Base-by-base conservation (phyloP, 2,797 vertebrate genomes). In the Zenarchopterus dispar region DNA sequence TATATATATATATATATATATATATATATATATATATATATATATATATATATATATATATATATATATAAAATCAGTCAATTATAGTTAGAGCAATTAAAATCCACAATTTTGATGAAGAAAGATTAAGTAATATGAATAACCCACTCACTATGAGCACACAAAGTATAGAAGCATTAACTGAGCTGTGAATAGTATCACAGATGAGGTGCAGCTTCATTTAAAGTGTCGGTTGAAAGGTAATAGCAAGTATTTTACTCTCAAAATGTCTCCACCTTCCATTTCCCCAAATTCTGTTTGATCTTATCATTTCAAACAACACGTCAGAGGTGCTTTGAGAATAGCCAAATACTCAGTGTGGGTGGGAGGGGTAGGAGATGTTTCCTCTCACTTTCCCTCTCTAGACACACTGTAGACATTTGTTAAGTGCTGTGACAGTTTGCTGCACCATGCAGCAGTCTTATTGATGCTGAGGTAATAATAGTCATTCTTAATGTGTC, bases 201-300 rank as follows among this genome's bases (percentile, higher is more conserved):
- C 24, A 56, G 66, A 73, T 80, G 61, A 79, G 77, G 81, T 84
- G 68, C 73, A 54, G 62, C 62, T 75, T 66, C 48, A 6, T 21
- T 72, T 70, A 28, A 67, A 28, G 36, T 50, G 67, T 72, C 68
- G 46, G 39, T 71, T 6, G 11, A 57, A 67, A 75, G 62, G 76
- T 79, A 74, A 82, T 79, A 80, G 65, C 73, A 78, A 74, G 83
- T 83, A 78, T 79, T 84, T 73, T 78, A 71, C 82, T 81, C 67
- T 55, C 13, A 42, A 73, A 75, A 56, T 8, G 58, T 75, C 56
- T 47, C 71, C 45, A 31, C 33, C 39, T 86, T 84, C 44, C 22
- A 67, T 80, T 87, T 76, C 70, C 62, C 73, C 15, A 66, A 68
- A 77, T 80, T 82, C 61, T 43, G 52, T 74, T 85, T 82, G 69